Percentiles rank a stretch among this genome's conserved stretches.
Conservation (phyloP, 2,888 invertebrate species). For the Hedya salicella region DNA sequence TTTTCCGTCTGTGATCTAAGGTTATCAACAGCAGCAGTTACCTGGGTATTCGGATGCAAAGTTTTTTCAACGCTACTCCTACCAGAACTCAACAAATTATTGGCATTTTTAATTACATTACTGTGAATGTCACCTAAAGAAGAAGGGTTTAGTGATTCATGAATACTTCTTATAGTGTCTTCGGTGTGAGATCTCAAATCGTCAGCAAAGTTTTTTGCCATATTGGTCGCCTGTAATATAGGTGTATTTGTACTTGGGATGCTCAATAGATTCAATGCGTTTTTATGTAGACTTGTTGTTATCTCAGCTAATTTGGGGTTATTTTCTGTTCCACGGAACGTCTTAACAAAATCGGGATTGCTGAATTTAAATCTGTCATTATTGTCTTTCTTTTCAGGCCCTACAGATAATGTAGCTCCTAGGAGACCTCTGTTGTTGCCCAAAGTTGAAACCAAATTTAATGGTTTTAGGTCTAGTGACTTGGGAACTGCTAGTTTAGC, state of each 20-base stretch:
- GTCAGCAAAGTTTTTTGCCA: slow-evolving; percentile 17
- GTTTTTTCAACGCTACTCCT: slow-evolving; percentile 49
- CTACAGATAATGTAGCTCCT: slow-evolving; percentile 53
- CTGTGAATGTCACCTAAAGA: slow-evolving; percentile 15
- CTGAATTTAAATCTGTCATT: slow-evolving; percentile 31
- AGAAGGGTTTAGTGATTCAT: slow-evolving; percentile 10
- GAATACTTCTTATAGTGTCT: slow-evolving; percentile 24
- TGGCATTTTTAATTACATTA: slow-evolving; percentile 14
- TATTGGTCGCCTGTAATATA: slow-evolving; percentile 16
- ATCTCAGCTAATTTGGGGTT: slow-evolving; percentile 55
- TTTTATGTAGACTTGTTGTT: slow-evolving; percentile 48
- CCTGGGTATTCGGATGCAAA: slow-evolving; percentile 44
- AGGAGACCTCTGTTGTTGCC: slow-evolving; percentile 52
- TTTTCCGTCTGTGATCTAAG: slow-evolving; percentile 58
- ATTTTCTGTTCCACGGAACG: slow-evolving; percentile 22
- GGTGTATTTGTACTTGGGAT: slow-evolving; percentile 7
- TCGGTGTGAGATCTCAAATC: slow-evolving; percentile 24
- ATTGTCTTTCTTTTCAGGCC: slow-evolving; percentile 46
- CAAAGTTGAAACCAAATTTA: slow-evolving; percentile 57
- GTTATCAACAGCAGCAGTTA: slow-evolving; percentile 53
- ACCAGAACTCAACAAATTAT: slow-evolving; percentile 49
- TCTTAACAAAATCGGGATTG: slow-evolving; percentile 26
- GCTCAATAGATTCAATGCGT: slow-evolving; percentile 44
- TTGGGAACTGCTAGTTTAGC: slow-evolving; percentile 61
- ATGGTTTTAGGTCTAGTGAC: slow-evolving; percentile 57